Base-by-base conservation (phyloP, 2,113 vertebrate genomes). In the Rhinoptilus africanus region DNA sequence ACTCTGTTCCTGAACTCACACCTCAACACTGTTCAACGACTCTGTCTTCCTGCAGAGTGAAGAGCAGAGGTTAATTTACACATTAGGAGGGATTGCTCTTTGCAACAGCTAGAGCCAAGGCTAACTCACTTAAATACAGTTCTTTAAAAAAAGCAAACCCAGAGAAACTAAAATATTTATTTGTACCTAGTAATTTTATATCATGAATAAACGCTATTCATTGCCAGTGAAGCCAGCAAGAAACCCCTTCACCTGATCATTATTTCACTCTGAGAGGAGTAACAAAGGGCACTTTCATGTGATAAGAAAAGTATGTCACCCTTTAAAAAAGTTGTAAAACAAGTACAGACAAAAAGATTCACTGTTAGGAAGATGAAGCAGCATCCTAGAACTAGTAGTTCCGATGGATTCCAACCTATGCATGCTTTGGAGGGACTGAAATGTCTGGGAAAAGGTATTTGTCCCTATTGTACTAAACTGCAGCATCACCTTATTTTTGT, bases 161-260 rank as follows among this genome's bases (percentile, higher is more conserved):
- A 62, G 35, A 83, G 71, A 90, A 92, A 90, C 10, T 15, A 87
- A 95, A 95, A 67, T 87, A 93, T 93, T 93, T 92, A 74, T 74
- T 88, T 83, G 22, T 69, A 91, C 53, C 41, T 86, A 20, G 45
- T 85, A 83, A 75, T 80, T 92, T 73, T 88, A 15, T 86, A 74
- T 32, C 13, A 63, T 62, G 20, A 93, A 88, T 76, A 90, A 90
- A 92, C 0, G 2, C 37, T 83, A 80, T 83, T 94, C 72, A 80
- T 57, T 85, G 63, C 50, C 72, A 76, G 45, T 27, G 37, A 22
- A 82, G 41, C 24, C 75, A 69, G 59, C 51, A 66, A 45, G 59
- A 94, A 94, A 86, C 10, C 22, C 18, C 22, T 96, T 63, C 41
- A 92, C 19, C 28, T 84, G 82, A 80, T 66, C 27, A 53, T 89